These are phyloP conservation scores for Hydrocynus forskahlii DNA, from an alignment of 2,797 vertebrate species.

Conservation along the genomic window DNA sequence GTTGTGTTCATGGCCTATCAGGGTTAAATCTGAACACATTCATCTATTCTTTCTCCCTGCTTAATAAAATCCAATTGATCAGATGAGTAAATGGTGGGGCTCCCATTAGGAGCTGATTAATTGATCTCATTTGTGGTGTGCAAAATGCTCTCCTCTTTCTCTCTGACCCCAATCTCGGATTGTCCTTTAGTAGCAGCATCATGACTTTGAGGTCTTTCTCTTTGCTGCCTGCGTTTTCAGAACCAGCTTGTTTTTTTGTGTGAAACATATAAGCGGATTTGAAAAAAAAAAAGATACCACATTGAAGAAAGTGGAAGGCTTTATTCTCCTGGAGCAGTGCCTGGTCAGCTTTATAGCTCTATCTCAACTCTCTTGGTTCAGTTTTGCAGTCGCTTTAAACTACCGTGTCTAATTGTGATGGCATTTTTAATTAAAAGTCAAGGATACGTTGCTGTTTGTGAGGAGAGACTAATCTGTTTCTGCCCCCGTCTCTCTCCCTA, in stretches of 20 bases:
- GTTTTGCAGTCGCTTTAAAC: constrained; percentile 78
- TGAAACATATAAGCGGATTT: constrained; percentile 81
- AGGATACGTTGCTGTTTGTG: constrained; percentile 84
- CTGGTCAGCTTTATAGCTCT: constrained; percentile 77
- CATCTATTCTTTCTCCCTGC: constrained; percentile 64
- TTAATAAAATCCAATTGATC: constrained; percentile 72
- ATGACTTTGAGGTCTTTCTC: constrained; percentile 75
- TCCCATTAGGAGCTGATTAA: constrained; percentile 80
- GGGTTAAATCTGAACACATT: constrained; percentile 64
- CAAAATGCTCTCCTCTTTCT: constrained; percentile 67
- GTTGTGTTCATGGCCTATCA: constrained; percentile 56
- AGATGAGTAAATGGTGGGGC: constrained; percentile 71
- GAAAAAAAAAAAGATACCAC: constrained; percentile 62
- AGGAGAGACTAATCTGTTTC: constrained; percentile 80
- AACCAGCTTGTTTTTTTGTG: constrained; percentile 68
- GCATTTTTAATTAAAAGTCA: constrained; percentile 87
- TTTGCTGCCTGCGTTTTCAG: constrained; percentile 65
- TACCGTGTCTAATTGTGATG: constrained; percentile 84
- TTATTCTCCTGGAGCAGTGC: constrained; percentile 77
- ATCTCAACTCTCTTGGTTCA: constrained; percentile 75
- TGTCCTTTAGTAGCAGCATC: constrained; percentile 73
- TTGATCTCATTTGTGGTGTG: constrained; percentile 76
- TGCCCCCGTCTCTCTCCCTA: constrained; percentile 70
- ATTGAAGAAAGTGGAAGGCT: constrained; percentile 75
- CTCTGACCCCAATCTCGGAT: constrained; percentile 77